Conservation (phyloP, 2,797 vertebrate species). For the Sebastes goodei region DNA sequence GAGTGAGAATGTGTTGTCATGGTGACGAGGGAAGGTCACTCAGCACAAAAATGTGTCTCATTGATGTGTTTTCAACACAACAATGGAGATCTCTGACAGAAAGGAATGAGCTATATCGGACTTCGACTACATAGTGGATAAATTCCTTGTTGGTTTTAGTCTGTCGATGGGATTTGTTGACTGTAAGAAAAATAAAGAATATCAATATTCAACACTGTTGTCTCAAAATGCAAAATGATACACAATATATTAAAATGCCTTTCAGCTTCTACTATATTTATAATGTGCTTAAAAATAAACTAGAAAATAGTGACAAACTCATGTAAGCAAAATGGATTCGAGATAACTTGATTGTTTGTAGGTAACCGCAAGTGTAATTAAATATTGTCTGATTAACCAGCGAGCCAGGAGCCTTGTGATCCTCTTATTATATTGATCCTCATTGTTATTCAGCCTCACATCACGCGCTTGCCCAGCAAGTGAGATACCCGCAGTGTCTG, state of each 20-base stretch:
- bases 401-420: not conserved
- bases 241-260: not conserved
- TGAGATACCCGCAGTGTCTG: constrained; percentile 7
- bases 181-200: not conserved
- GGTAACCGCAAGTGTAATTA: not conserved
- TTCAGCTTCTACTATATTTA: not conserved
- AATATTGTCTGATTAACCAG: not conserved
- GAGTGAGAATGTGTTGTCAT: not conserved
- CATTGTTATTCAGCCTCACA: not conserved
- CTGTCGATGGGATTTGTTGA: not conserved
- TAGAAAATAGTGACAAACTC: not conserved
- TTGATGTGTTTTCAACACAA: not conserved
- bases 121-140: not conserved
- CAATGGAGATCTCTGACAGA: not conserved
- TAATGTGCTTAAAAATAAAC: not conserved
- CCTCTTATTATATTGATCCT: not conserved
- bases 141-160: not conserved
- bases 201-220: not conserved
- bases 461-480: not conserved
- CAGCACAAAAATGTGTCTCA: not conserved
- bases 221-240: not conserved
- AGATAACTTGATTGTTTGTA: not conserved
- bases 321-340: not conserved
- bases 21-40: not conserved
- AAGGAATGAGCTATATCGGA: not conserved